A percentile compares a stretch with the other conserved stretches of the same genome.
These are phyloP conservation scores for Prorops nasuta DNA, from an alignment of 1,140 invertebrate species.

Conservation along the genomic window DNA sequence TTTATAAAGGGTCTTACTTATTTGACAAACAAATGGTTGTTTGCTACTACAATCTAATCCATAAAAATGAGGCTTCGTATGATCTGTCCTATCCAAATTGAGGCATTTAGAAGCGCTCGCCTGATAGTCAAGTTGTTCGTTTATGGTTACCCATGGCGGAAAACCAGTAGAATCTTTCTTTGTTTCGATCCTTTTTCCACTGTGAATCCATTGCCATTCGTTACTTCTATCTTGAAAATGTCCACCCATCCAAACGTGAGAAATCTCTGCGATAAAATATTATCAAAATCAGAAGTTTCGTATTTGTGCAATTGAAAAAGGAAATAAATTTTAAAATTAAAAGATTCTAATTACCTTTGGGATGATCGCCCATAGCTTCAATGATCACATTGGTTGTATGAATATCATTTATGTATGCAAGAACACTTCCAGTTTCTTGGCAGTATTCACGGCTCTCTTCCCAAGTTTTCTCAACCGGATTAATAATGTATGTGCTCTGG, in stretches of 20 bases:
- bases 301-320: neutral
- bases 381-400: constrained; percentile 25
- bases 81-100: constrained; percentile 33
- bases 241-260: constrained; percentile 31
- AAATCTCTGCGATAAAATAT: constrained; percentile 17
- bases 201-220: constrained; percentile 29
- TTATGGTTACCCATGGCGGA: constrained; percentile 26
- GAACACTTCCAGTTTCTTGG: constrained; percentile 23
- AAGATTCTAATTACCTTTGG: constrained; percentile 21
- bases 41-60: constrained; percentile 32
- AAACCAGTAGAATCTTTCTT: constrained; percentile 18
- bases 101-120: constrained; percentile 20
- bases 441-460: constrained; percentile 25
- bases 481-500: constrained; percentile 28
- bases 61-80: constrained; percentile 31
- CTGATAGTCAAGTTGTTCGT: constrained; percentile 16
- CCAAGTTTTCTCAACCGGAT: constrained; percentile 32
- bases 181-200: constrained; percentile 19
- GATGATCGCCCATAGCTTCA: constrained; percentile 37
- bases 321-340: no score
- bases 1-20: no score
- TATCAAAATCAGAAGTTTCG: constrained; percentile 1
- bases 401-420: constrained; percentile 25
- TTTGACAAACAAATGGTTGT: constrained; percentile 34
- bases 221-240: constrained; percentile 14